Conservation (phyloP, 2,888 invertebrate species). For the Pseudococcus viburni region DNA sequence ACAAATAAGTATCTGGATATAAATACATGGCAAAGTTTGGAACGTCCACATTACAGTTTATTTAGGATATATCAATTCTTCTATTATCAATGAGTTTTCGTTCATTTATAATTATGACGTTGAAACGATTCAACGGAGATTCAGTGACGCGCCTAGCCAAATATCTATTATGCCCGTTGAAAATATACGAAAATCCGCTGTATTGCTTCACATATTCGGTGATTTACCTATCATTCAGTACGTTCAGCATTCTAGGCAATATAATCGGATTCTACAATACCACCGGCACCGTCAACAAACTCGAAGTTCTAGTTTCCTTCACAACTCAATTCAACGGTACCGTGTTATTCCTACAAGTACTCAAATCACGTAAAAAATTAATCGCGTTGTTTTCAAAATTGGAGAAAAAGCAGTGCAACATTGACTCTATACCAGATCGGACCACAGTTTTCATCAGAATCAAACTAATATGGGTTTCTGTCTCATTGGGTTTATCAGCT, state of each 20-base stretch:
- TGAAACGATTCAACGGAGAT: neutral
- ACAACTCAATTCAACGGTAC: neutral
- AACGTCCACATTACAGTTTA: no score
- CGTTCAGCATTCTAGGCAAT: neutral
- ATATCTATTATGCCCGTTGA: neutral
- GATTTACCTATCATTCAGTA: neutral
- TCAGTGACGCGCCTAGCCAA: neutral
- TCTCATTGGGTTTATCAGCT: neutral
- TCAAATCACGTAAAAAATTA: neutral
- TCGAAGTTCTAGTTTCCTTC: neutral
- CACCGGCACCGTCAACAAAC: neutral
- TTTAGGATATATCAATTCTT: neutral
- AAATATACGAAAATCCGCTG: neutral
- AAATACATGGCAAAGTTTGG: no score
- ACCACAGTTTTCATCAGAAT: neutral
- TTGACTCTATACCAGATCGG: neutral
- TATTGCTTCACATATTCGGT: neutral
- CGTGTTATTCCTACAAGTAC: neutral
- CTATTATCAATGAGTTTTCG: neutral
- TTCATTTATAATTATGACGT: neutral
- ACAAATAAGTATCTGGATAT: no score
- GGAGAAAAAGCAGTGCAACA: neutral
- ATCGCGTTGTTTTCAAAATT: neutral
- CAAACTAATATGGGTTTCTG: conserved; percentile 11
- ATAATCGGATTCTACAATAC: neutral